These are phyloP conservation scores for Sparidentex hasta DNA, from an alignment of 2,797 vertebrate species.

Conservation along the genomic window DNA sequence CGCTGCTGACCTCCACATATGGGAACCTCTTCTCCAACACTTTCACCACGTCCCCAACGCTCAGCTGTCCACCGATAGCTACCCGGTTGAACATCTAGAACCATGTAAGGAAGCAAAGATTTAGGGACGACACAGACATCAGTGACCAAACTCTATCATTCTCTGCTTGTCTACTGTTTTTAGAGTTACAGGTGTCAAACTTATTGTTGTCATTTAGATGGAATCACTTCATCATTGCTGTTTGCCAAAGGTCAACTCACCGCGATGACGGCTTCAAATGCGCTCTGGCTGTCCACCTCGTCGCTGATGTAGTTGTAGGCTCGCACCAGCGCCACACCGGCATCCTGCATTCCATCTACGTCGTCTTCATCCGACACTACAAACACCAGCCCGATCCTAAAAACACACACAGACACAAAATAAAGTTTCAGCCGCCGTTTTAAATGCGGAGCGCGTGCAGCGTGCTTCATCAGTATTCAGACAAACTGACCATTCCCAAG, in stretches of 20 bases:
- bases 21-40: constrained; percentile 95
- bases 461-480: constrained; percentile 67
- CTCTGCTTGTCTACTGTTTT: neutral
- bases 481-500: constrained; percentile 45
- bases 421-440: constrained; percentile 17
- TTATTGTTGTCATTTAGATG: neutral
- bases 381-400: constrained; percentile 95
- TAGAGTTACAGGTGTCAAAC: neutral
- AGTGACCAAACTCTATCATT: neutral
- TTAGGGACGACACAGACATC: neutral
- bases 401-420: constrained; percentile 25
- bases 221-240: no score
- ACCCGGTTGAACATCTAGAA: constrained; percentile 93
- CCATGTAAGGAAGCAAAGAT: neutral
- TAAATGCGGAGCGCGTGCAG: constrained; percentile 43
- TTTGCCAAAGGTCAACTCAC: constrained; percentile 84
- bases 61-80: constrained; percentile 87
- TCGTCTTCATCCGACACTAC: constrained; percentile 93
- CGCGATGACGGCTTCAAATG: constrained; percentile 92
- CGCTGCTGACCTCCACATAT: constrained; percentile 92
- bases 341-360: constrained; percentile 92
- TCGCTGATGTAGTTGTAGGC: constrained; percentile 95
- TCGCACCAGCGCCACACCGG: constrained; percentile 93
- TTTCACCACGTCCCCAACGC: constrained; percentile 92
- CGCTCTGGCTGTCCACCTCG: constrained; percentile 92